Percentiles rank a stretch among this genome's conserved stretches.
These are phyloP conservation scores for Pipistrellus pygmaeus DNA, from an alignment of 2,797 vertebrate species.

Conservation along the genomic window DNA sequence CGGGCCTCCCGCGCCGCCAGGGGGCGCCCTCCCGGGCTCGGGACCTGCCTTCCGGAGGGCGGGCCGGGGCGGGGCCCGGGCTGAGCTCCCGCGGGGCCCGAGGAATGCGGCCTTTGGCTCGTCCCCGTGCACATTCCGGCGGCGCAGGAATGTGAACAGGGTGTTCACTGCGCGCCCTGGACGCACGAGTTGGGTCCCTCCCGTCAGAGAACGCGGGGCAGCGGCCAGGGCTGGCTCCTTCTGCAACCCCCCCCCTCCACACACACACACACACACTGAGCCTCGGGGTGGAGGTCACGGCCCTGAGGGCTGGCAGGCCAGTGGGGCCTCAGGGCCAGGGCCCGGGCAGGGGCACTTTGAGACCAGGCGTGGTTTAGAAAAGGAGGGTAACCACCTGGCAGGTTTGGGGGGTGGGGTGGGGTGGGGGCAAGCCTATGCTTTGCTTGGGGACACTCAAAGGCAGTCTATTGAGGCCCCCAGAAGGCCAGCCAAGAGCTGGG, in stretches of 20 bases:
- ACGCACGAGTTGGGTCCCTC: constrained; percentile 75
- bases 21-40: neutral
- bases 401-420: no score
- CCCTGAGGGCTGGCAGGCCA: neutral
- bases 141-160: constrained; percentile 88
- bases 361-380: neutral
- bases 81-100: neutral
- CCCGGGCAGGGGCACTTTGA: neutral
- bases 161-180: constrained; percentile 82
- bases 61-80: neutral
- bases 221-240: neutral
- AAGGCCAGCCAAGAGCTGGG: neutral
- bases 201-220: neutral
- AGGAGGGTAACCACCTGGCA: neutral
- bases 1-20: neutral
- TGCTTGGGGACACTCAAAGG: neutral
- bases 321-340: neutral
- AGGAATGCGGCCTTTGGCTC: constrained; percentile 87
- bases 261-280: no score
- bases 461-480: neutral
- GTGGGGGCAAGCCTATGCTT: no score
- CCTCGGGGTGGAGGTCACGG: neutral
- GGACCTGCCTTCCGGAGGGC: accelerated
- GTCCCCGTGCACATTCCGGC: constrained; percentile 85
- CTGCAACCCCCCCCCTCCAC: no score